Evolutionary conservation across 2,113 vertebrate species (phyloP).

Genomic region (Callocephalon fimbriatum): DNA sequence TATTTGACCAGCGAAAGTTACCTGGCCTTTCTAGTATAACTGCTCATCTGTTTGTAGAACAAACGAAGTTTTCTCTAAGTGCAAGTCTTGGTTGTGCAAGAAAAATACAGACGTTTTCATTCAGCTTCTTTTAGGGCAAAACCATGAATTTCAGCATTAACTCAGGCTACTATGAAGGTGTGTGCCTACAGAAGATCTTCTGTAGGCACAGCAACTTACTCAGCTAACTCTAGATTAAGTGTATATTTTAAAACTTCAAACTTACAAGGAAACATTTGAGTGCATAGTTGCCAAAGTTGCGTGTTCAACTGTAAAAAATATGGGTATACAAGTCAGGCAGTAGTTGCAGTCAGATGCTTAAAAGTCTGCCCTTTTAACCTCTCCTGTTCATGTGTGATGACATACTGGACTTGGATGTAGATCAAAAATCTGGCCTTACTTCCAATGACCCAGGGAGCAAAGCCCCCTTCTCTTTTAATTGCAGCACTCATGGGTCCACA

Average conservation of each 20-base stretch:
- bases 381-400: slow-evolving; percentile 27
- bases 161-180: not conserved
- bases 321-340: not conserved
- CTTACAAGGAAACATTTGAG: not conserved
- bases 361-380: slow-evolving; percentile 25
- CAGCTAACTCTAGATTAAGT: not conserved
- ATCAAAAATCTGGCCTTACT: slow-evolving; percentile 10
- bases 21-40: not conserved
- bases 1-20: not conserved
- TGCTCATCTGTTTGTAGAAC: not conserved
- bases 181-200: not conserved
- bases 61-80: not conserved
- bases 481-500: not conserved
- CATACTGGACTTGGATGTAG: slow-evolving; percentile 17
- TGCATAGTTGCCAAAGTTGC: not conserved
- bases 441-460: not conserved
- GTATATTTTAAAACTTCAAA: not conserved
- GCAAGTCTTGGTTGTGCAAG: not conserved
- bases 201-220: not conserved
- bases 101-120: not conserved
- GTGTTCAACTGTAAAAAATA: not conserved
- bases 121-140: not conserved
- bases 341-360: not conserved
- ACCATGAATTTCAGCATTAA: not conserved
- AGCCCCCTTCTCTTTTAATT: not conserved